phyloP scores from a whole-genome alignment of 2,113 vertebrate genomes.

The Hemichromis elongatus region DNA sequence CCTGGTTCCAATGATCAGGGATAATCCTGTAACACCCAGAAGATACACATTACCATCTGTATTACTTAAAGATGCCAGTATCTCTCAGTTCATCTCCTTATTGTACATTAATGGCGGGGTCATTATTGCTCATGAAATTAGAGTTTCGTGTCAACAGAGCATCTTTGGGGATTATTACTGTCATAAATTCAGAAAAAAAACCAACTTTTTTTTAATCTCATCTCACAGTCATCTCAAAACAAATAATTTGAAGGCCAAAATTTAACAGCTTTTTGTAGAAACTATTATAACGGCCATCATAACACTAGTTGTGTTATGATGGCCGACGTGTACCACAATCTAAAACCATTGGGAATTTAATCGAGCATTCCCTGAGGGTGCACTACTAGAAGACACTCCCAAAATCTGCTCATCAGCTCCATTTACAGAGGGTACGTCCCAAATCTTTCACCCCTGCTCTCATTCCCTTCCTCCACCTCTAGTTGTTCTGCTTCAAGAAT shows the following conservation, averaged over 20 bases:
- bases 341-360: neutral
- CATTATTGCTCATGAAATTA: neutral
- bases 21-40: neutral
- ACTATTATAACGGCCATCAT: no score
- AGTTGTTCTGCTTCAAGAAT: neutral
- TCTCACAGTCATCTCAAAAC: neutral
- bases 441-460: neutral
- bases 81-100: neutral
- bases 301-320: neutral
- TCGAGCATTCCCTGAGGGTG: neutral
- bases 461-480: neutral
- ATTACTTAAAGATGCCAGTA: neutral
- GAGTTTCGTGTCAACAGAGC: neutral
- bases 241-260: neutral
- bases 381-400: neutral
- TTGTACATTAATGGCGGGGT: neutral
- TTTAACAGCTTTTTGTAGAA: neutral
- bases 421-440: constrained; percentile 3
- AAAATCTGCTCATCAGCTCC: constrained; percentile 4
- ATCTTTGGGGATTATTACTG: neutral
- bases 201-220: neutral
- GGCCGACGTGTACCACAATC: neutral
- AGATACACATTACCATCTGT: neutral
- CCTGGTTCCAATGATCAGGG: neutral
- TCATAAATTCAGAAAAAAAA: neutral